A percentile compares a stretch with the other conserved stretches of the same genome.
phyloP scores from a whole-genome alignment of 2,113 vertebrate species.

The Panurus biarmicus region DNA sequence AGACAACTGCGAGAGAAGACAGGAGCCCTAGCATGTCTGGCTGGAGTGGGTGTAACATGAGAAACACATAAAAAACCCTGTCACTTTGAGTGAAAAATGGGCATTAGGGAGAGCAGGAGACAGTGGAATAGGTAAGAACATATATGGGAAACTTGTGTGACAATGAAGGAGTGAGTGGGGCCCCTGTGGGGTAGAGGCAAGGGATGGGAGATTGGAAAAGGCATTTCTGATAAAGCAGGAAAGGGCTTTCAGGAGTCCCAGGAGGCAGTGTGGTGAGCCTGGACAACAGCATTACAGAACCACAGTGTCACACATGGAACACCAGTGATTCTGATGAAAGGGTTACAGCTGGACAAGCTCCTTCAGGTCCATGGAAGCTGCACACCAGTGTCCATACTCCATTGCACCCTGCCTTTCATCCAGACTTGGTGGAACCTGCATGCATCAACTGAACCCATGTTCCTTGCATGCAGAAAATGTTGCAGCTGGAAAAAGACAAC shows the following conservation, averaged over 20 bases:
- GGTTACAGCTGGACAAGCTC: not conserved
- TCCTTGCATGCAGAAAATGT: accelerated
- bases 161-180: not conserved
- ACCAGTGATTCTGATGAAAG: not conserved
- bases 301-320: not conserved
- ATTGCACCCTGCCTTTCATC: not conserved
- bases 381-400: not conserved
- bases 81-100: not conserved
- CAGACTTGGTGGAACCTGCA: not conserved
- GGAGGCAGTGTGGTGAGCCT: not conserved
- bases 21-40: not conserved
- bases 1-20: not conserved
- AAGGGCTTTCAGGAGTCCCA: not conserved
- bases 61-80: not conserved
- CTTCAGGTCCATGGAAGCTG: not conserved
- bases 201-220: not conserved
- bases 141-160: not conserved
- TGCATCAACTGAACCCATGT: accelerated
- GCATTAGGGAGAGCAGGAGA: not conserved
- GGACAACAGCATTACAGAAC: not conserved
- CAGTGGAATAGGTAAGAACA: not conserved
- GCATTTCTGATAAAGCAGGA: not conserved
- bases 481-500: not conserved
- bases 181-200: accelerated
- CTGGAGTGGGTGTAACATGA: not conserved